Evolutionary conservation across 2,113 vertebrate species (phyloP).

Genomic region (Fulica atra): DNA sequence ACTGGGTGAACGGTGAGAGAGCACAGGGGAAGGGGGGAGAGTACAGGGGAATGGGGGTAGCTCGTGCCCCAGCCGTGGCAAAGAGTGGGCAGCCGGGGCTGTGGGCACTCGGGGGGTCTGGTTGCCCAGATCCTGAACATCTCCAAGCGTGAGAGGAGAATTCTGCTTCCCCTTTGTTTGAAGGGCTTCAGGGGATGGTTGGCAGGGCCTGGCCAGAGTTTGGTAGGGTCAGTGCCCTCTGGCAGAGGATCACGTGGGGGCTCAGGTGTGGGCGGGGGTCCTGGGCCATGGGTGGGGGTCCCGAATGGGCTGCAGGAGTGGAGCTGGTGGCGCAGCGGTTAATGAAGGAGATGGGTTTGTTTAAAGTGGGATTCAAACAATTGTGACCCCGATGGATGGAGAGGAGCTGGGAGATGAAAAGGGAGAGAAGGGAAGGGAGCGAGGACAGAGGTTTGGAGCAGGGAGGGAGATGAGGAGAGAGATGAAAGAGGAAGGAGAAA

Average conservation of each 20-base stretch:
- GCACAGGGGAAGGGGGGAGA: background rate
- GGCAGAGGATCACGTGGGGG: background rate
- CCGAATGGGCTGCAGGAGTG: background rate
- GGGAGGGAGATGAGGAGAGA: constrained; percentile 58
- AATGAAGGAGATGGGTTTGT: background rate
- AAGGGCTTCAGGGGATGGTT: background rate
- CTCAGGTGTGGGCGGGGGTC: background rate
- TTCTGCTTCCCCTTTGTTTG: background rate
- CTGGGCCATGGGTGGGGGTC: background rate
- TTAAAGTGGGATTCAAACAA: constrained; percentile 52
- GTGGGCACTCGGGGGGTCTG: background rate
- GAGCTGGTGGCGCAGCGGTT: background rate
- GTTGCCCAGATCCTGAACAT: background rate
- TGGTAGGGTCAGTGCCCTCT: rapidly evolving
- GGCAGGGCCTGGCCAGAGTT: background rate
- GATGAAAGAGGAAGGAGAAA: constrained; percentile 76
- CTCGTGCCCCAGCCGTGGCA: rapidly evolving
- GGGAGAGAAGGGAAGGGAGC: constrained; percentile 48
- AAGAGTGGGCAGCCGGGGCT: rapidly evolving
- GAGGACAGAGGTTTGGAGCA: constrained; percentile 63
- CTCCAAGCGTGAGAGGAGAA: rapidly evolving
- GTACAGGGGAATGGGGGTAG: background rate
- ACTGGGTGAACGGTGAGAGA: too few relatives aligned
- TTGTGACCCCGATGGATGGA: constrained; percentile 33
- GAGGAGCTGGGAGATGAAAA: constrained; percentile 65